These are phyloP conservation scores for Linepithema humile DNA, from an alignment of 1,140 invertebrate species.

Conservation along the genomic window DNA sequence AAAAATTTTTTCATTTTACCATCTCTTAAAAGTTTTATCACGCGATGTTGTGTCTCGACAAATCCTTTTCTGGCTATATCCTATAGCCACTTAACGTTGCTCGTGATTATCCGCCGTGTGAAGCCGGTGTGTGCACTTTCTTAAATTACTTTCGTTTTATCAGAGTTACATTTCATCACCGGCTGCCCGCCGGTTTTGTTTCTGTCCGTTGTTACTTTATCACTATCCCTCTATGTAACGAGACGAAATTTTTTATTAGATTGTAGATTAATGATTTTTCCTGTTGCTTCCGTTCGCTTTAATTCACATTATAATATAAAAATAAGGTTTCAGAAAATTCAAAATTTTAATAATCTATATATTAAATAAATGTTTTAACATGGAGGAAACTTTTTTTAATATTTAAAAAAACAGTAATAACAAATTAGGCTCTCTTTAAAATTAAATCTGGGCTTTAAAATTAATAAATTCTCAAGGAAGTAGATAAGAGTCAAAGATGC, in stretches of 20 bases:
- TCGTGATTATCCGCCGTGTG: constrained; percentile 44
- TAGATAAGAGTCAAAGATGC: no score
- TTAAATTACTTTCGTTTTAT: constrained; percentile 57
- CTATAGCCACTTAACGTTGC: constrained; percentile 31
- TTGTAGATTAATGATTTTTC: not conserved
- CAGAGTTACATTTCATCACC: constrained; percentile 47
- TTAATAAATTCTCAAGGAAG: no score
- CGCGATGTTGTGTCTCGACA: constrained; percentile 12
- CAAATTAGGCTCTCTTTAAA: no score
- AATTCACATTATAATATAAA: not conserved
- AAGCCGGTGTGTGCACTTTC: constrained; percentile 44
- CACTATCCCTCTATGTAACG: not conserved
- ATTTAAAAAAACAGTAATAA: no score
- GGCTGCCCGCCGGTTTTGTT: not conserved
- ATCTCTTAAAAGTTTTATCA: not conserved
- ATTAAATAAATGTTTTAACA: no score
- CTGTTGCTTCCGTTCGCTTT: not conserved
- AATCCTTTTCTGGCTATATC: constrained; percentile 29
- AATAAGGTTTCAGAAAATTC: no score
- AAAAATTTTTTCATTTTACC: not conserved
- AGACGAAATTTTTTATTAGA: constrained; percentile 21
- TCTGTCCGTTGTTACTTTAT: constrained; percentile 12
- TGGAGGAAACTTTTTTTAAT: no score
- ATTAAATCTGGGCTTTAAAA: no score
- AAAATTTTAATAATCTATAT: no score